Percentiles rank a stretch among this genome's conserved stretches.
Evolutionary conservation across 2,113 vertebrate species (phyloP).

Genomic region (Neoarius graeffei): DNA sequence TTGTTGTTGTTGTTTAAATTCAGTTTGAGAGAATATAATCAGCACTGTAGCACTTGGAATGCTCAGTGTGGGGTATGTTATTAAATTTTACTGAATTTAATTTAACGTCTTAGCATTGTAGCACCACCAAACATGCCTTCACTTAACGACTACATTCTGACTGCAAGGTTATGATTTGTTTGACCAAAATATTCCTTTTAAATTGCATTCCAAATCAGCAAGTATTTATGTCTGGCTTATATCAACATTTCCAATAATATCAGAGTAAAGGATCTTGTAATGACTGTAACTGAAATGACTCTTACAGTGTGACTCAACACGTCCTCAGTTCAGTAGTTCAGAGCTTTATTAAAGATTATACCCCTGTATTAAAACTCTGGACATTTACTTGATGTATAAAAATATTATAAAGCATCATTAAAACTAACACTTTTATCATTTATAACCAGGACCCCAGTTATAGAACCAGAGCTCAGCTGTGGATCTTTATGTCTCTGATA

Average conservation of each 20-base stretch:
- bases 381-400: not conserved
- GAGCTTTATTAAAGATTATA: not conserved
- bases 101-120: not conserved
- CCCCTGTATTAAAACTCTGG: not conserved
- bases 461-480: not conserved
- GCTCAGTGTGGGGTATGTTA: not conserved
- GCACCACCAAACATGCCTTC: not conserved
- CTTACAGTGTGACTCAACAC: not conserved
- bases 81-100: not conserved
- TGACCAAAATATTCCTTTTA: not conserved
- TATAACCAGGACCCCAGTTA: not conserved
- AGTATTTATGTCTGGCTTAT: too few relatives aligned
- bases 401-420: not conserved
- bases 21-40: not conserved
- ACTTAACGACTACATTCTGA: not conserved
- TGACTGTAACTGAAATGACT: too few relatives aligned
- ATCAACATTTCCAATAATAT: not conserved
- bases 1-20: not conserved
- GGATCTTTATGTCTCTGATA: not conserved
- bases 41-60: not conserved
- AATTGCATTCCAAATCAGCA: not conserved
- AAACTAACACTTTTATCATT: not conserved
- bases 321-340: not conserved
- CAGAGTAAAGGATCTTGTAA: not conserved
- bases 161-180: not conserved